Conservation (phyloP, 92 coral and sea anemone species). For the Epizoanthus stellaris region DNA sequence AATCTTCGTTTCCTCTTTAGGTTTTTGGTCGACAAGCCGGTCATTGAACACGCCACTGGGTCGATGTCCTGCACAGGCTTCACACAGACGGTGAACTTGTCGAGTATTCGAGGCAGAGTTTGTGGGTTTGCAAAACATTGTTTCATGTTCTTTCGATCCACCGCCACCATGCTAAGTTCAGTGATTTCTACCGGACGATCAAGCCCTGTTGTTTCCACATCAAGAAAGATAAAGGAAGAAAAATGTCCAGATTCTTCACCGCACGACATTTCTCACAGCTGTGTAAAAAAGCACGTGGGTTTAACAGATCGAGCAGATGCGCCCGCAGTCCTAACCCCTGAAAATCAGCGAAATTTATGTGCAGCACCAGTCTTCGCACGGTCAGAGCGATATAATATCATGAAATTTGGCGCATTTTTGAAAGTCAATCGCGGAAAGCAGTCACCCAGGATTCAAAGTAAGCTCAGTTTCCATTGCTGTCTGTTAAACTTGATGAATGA, state of each 20-base stretch:
- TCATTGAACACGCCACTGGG: conserved; percentile 50
- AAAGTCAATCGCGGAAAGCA: no score
- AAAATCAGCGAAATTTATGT: no score
- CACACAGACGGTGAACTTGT: conserved; percentile 72
- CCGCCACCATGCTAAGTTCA: conserved; percentile 75
- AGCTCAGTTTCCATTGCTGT: no score
- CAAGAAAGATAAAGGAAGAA: conserved; percentile 70
- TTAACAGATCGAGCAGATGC: no score
- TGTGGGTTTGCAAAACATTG: conserved; percentile 17
- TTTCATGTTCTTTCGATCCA: conserved; percentile 45
- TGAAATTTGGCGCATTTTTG: no score
- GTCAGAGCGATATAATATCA: no score
- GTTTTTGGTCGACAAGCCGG: conserved; percentile 46
- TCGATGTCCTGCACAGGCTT: conserved; percentile 67
- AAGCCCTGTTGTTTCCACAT: conserved; percentile 78
- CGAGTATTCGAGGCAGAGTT: conserved; percentile 61
- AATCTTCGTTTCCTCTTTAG: conserved; percentile 52
- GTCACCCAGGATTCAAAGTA: no score
- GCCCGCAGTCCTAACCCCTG: no score
- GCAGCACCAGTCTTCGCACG: no score
- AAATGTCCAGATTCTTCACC: neutral
- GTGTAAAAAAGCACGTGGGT: no score
- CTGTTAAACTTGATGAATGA: no score
- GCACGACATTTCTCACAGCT: neutral
- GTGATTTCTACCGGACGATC: conserved; percentile 71